Evolutionary conservation across 2,888 invertebrate species (phyloP).

Genomic region (Odontocerum albicorne): DNA sequence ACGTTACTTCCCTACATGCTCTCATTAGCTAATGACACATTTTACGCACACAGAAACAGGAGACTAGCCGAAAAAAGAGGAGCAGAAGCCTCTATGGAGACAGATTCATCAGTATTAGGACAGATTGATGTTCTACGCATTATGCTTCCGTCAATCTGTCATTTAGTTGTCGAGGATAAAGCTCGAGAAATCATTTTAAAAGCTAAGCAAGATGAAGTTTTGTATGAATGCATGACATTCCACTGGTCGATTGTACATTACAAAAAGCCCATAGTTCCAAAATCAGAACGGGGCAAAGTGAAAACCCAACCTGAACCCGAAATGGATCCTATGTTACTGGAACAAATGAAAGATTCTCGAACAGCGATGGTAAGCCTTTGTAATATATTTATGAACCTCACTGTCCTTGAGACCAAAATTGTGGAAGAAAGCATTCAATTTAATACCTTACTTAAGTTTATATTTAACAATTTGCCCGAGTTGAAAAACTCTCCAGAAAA

Average conservation of each 20-base stretch:
- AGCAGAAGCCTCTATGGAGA: constrained; percentile 56
- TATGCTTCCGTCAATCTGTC: constrained; percentile 86
- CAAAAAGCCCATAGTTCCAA: constrained; percentile 78
- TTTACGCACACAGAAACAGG: constrained; percentile 70
- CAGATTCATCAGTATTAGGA: constrained; percentile 52
- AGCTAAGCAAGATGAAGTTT: constrained; percentile 76
- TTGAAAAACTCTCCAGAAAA: constrained; percentile 82
- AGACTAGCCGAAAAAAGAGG: constrained; percentile 69
- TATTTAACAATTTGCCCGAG: constrained; percentile 82
- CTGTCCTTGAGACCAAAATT: constrained; percentile 82
- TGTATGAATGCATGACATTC: constrained; percentile 77
- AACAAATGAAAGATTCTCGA: constrained; percentile 83
- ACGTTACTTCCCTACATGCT: constrained; percentile 81
- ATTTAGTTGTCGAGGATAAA: constrained; percentile 88
- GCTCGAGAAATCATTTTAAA: constrained; percentile 78
- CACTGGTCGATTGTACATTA: constrained; percentile 88
- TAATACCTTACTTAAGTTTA: constrained; percentile 79
- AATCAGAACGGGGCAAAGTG: constrained; percentile 75
- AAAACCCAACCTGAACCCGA: constrained; percentile 76
- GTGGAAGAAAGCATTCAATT: constrained; percentile 79
- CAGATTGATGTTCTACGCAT: constrained; percentile 76
- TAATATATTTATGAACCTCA: constrained; percentile 90
- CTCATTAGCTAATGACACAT: constrained; percentile 78
- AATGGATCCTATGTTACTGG: constrained; percentile 70
- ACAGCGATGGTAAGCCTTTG: constrained; percentile 86